Evolutionary conservation across 2,888 invertebrate genomes (phyloP).

Genomic region (Anorthoa munda): DNA sequence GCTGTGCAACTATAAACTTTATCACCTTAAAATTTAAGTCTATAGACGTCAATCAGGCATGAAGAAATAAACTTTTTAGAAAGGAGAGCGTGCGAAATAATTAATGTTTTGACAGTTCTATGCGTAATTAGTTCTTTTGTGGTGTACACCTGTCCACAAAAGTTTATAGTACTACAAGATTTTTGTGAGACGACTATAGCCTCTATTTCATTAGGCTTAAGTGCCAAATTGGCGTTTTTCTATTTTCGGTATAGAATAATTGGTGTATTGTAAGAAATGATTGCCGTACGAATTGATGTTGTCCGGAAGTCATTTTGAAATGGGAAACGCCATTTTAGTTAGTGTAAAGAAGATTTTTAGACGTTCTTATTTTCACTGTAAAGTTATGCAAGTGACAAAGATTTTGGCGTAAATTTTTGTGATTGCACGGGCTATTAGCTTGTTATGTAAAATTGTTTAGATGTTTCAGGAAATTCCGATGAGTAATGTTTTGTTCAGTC

Average conservation of each 20-base stretch:
- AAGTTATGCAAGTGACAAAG: conserved; percentile 53
- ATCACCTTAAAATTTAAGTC: conserved; percentile 28
- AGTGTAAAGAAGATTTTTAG: conserved; percentile 40
- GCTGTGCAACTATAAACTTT: conserved; percentile 54
- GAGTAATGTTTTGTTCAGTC: conserved; percentile 20
- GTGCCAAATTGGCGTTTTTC: conserved; percentile 6
- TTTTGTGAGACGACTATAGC: conserved; percentile 13
- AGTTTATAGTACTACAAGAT: conserved; percentile 22
- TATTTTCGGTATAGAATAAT: conserved; percentile 14
- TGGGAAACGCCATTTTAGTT: conserved; percentile 59
- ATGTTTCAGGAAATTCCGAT: conserved; percentile 26
- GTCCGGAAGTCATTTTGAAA: conserved; percentile 64
- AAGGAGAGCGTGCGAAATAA: conserved; percentile 82
- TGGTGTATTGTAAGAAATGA: conserved; percentile 57
- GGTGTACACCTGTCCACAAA: conserved; percentile 62
- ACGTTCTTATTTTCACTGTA: conserved; percentile 47
- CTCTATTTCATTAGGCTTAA: neutral
- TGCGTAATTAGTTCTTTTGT: conserved; percentile 73
- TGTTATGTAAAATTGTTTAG: conserved; percentile 37
- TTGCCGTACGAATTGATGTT: conserved; percentile 47
- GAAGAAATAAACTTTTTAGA: conserved; percentile 61
- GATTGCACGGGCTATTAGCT: conserved; percentile 7
- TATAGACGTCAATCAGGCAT: neutral
- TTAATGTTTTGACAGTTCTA: conserved; percentile 79
- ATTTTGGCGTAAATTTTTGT: conserved; percentile 7